Evolutionary conservation across 2,113 vertebrate genomes (phyloP).

Genomic region (Albula goreensis): DNA sequence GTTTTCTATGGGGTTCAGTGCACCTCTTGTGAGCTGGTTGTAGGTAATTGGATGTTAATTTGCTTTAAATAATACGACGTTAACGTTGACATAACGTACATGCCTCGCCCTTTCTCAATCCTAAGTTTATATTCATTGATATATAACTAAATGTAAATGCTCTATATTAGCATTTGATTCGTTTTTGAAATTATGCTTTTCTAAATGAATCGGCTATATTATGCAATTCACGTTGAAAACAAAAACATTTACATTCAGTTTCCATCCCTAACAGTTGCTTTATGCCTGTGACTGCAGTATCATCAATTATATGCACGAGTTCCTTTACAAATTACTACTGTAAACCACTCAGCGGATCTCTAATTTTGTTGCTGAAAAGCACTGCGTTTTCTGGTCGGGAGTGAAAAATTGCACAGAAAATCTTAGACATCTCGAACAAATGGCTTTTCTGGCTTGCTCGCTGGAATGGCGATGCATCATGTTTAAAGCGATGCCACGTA

Average conservation of each 20-base stretch:
- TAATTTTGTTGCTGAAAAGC: neutral
- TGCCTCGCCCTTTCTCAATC: neutral
- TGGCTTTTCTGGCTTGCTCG: neutral
- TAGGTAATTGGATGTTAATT: neutral
- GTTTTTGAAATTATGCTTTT: neutral
- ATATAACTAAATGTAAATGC: neutral
- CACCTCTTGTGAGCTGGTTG: neutral
- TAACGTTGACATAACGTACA: neutral
- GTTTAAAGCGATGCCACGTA: conserved; percentile 11
- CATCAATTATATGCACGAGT: neutral
- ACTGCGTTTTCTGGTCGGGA: neutral
- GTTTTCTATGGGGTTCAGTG: neutral
- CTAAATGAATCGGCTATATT: neutral
- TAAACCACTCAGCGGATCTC: neutral
- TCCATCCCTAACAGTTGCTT: neutral
- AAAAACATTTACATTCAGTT: neutral
- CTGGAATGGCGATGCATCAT: conserved; percentile 10
- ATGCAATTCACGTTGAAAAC: neutral
- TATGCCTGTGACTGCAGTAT: neutral
- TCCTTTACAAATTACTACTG: neutral
- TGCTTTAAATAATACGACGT: neutral
- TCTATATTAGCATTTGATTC: neutral
- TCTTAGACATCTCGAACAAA: conserved; percentile 5
- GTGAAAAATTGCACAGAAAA: conserved; percentile 5
- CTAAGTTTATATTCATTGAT: neutral